These are phyloP conservation scores for Ephestia elutella DNA, from an alignment of 1,140 invertebrate genomes.

Conservation along the genomic window DNA sequence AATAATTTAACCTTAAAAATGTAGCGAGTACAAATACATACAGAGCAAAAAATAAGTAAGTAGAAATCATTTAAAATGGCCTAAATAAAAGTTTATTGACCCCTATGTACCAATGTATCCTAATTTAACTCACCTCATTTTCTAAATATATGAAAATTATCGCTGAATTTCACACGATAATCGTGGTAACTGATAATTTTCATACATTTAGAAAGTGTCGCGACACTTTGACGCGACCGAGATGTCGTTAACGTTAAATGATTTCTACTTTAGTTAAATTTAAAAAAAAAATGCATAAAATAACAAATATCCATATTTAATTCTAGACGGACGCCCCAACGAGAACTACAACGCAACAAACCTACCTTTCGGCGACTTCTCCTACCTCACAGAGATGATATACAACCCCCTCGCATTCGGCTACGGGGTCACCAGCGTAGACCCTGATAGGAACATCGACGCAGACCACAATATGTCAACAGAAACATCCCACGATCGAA, in stretches of 20 bases:
- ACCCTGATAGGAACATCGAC: slow-evolving; percentile 55
- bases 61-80: not conserved
- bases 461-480: slow-evolving; percentile 35
- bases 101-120: no score
- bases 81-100: no score
- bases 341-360: slow-evolving; percentile 76
- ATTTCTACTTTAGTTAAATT: no score
- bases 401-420: slow-evolving; percentile 58
- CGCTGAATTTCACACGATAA: no score
- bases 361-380: slow-evolving; percentile 75
- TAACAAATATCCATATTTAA: not conserved
- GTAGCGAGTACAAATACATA: not conserved
- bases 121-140: no score
- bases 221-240: no score
- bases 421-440: slow-evolving; percentile 55
- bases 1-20: not conserved
- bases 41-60: not conserved
- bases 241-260: no score
- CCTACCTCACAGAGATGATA: slow-evolving; percentile 75
- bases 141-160: no score
- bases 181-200: no score
- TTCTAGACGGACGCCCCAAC: slow-evolving; percentile 63
- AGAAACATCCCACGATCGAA: slow-evolving; percentile 48
- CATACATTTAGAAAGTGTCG: no score
- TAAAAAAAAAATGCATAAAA: not conserved